Conservation (phyloP, 2,797 vertebrate genomes). For the Darevskia nairensis region DNA sequence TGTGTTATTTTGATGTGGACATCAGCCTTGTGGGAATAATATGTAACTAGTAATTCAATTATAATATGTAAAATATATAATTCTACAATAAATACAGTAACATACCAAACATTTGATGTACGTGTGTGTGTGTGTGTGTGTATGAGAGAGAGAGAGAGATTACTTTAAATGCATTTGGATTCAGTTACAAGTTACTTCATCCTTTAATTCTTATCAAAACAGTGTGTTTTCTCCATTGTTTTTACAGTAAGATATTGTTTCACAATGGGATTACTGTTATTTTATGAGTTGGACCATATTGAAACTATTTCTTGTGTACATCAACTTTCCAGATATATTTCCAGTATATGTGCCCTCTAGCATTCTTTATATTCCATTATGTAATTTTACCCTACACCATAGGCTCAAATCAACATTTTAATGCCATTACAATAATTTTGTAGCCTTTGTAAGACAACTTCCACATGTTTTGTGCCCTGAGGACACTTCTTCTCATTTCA, state of each 20-base stretch:
- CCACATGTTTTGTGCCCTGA: conserved; percentile 6
- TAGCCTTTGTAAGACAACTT: conserved; percentile 50
- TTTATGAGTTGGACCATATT: conserved; percentile 11
- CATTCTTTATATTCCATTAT: conserved; percentile 46
- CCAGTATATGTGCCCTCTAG: conserved; percentile 45
- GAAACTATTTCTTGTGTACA: conserved; percentile 25
- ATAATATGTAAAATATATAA: too few species aligned
- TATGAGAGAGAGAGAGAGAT: neutral
- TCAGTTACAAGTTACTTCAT: neutral
- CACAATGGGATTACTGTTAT: conserved; percentile 26
- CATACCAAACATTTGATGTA: too few species aligned
- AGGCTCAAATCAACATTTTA: conserved; percentile 39
- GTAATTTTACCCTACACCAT: conserved; percentile 42
- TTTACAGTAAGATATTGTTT: neutral
- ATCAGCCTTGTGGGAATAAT: neutral
- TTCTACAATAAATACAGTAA: too few species aligned
- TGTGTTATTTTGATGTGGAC: neutral
- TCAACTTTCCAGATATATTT: conserved; percentile 34
- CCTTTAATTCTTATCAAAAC: neutral
- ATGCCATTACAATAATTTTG: conserved; percentile 61
- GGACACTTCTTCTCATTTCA: conserved; percentile 51
- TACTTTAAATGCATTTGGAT: conserved; percentile 2
- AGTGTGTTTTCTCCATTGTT: neutral
- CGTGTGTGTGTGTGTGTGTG: neutral
- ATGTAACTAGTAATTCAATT: neutral